Evolutionary conservation across 2,113 vertebrate genomes (phyloP), one percentile per base, ranked within the genome.

Genomic region (Corythoichthys intestinalis): DNA sequence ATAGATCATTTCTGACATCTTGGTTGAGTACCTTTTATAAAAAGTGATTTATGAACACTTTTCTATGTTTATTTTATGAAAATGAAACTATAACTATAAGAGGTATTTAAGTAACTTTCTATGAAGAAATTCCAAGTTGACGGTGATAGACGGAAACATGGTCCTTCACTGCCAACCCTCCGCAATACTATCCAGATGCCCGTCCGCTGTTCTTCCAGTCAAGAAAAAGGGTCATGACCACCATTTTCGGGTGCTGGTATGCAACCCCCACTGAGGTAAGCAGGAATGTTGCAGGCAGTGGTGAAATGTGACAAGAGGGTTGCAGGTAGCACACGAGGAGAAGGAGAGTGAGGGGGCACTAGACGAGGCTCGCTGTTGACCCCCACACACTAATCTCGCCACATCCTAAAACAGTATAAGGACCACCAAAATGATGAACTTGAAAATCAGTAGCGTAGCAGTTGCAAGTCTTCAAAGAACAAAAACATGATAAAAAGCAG

Each of bases 251-350:
- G 69, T 65, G 74, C 74, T 87, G 85, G 85, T 86, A 88, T 88
- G 80, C 59, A 78, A 80, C 77, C 77, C 71, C 83, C 72, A 73
- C 74, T 82, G 85, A 89, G 85, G 87, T 73, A 75, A 87, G 68
- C 8, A 81, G 88, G 90, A 92, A 93, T 92, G 90, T 92, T 77
- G 86, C 90, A 71, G 69, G 76, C 73, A 84, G 80, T 85, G 78
- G 88, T 89, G 88, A 91, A 92, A 93, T 90, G 86, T 92, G 90
- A 90, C 92, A 88, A 74, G 78, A 82, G 80, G 80, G 80, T 86
- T 91, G 90, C 82, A 92, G 90, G 86, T 91, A 89, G 78, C 83
- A 86, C 75, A 78, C 70, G 62, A 72, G 14, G 6, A 50, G 47
- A 50, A 38, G 34, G 15, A 14, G 47, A 15, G 46, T 4, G n/a